Conservation (phyloP, 2,797 vertebrate species). For the Sebastes steindachneri region DNA sequence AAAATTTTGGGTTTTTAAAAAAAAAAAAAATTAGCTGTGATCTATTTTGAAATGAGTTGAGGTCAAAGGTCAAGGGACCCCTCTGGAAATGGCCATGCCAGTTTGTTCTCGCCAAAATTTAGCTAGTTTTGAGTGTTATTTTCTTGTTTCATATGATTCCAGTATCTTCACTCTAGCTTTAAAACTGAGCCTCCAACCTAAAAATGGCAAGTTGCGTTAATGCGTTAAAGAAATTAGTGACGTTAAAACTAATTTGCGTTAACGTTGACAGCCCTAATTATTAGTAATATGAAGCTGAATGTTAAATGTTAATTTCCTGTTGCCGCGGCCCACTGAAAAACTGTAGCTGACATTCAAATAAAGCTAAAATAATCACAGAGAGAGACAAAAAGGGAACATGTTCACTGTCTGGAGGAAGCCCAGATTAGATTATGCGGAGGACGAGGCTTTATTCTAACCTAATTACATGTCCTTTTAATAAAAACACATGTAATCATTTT, state of each 20-base stretch:
- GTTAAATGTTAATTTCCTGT: neutral
- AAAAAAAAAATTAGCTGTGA: neutral
- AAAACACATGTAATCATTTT: neutral
- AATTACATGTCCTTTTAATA: conserved; percentile 10
- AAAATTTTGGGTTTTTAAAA: neutral
- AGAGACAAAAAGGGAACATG: neutral
- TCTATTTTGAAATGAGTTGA: neutral
- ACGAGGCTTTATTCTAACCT: conserved; percentile 1
- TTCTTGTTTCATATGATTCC: no score
- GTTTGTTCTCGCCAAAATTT: no score
- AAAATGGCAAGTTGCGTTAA: no score
- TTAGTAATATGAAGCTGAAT: neutral
- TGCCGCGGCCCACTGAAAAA: neutral
- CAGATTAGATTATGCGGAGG: neutral
- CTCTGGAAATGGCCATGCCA: no score
- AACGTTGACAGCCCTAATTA: neutral
- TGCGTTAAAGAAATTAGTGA: no score
- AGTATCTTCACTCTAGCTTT: no score
- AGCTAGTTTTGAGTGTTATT: no score
- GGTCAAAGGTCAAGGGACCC: no score
- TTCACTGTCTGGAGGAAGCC: neutral
- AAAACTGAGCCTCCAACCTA: no score
- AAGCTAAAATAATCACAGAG: neutral
- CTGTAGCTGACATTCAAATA: neutral
- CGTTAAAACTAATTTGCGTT: no score